A percentile compares a stretch with the other conserved stretches of the same genome.
Evolutionary conservation across 2,888 invertebrate genomes (phyloP).

Genomic region (Hipparchia sbordonii): DNA sequence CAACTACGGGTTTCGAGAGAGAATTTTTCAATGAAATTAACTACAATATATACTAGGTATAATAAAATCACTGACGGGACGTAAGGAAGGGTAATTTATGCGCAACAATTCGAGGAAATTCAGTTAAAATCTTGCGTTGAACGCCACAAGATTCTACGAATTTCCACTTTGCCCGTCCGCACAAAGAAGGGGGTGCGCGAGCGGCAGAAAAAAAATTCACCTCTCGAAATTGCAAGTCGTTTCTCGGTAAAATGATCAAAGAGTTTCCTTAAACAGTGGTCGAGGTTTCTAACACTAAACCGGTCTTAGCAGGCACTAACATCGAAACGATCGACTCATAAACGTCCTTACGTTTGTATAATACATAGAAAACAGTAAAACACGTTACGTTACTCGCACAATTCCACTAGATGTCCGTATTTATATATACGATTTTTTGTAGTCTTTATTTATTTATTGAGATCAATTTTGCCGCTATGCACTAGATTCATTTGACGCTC

Average conservation of each 20-base stretch:
- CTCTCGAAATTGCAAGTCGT: conserved; percentile 70
- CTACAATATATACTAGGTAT: conserved; percentile 9
- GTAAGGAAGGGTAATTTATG: conserved; percentile 4
- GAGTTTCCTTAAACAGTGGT: conserved; percentile 68
- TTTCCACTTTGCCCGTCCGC: conserved; percentile 40
- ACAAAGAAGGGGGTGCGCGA: conserved; percentile 19
- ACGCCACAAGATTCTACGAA: conserved; percentile 61
- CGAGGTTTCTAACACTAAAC: conserved; percentile 65
- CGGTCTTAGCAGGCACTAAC: conserved; percentile 79
- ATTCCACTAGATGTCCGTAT: conserved; percentile 77
- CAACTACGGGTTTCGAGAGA: conserved; percentile 65
- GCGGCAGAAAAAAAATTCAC: conserved; percentile 52
- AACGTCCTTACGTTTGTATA: conserved; percentile 66
- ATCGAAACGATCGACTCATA: conserved; percentile 61
- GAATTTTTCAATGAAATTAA: conserved; percentile 50
- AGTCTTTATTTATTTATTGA: conserved; percentile 78
- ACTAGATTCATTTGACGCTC: conserved; percentile 57
- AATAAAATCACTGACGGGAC: conserved; percentile 21
- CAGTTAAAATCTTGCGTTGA: conserved; percentile 59
- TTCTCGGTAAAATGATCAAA: conserved; percentile 69
- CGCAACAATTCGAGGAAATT: conserved; percentile 47
- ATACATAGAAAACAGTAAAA: conserved; percentile 78
- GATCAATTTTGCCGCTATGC: conserved; percentile 78
- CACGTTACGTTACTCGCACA: conserved; percentile 73
- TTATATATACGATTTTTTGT: conserved; percentile 58